Evolutionary conservation across 1,140 invertebrate species (phyloP).

Genomic region (Hydropsyche tenuis): DNA sequence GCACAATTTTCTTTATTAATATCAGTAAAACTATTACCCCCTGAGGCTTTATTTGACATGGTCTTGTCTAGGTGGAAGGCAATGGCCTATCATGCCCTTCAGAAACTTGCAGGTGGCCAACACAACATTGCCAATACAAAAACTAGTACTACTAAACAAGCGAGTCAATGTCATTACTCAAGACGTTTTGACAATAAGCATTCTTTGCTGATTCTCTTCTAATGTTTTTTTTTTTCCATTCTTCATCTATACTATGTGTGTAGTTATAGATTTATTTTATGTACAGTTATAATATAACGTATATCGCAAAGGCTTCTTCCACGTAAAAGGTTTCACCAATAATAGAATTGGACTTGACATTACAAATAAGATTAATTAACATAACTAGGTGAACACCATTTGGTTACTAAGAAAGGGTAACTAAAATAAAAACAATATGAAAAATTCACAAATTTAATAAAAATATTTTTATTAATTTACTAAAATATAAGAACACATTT

Average conservation of each 20-base stretch:
- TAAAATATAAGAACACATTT: constrained; percentile 51
- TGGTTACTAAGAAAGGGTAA: not conserved
- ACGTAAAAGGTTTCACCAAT: constrained; percentile 10
- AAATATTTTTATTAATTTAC: constrained; percentile 52
- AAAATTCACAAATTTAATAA: constrained; percentile 47
- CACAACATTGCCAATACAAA: constrained; percentile 23
- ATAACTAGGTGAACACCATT: not conserved
- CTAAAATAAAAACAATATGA: constrained; percentile 36
- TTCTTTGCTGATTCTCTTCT: no score
- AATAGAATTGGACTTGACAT: not conserved
- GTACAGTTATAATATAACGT: no score
- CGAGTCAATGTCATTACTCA: no score
- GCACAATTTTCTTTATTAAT: constrained; percentile 5
- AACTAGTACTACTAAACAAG: constrained; percentile 31
- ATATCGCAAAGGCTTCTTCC: not conserved
- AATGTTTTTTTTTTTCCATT: no score
- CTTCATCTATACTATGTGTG: no score
- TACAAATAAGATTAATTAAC: constrained; percentile 15
- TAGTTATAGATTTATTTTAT: no score
- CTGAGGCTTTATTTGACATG: not conserved
- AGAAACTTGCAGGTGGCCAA: constrained; percentile 25
- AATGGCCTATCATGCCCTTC: constrained; percentile 49
- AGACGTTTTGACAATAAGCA: no score
- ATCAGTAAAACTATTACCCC: not conserved
- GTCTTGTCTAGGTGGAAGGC: constrained; percentile 32